Conservation (phyloP, 2,888 invertebrate genomes). For the Pollenia griseotomentosa region DNA sequence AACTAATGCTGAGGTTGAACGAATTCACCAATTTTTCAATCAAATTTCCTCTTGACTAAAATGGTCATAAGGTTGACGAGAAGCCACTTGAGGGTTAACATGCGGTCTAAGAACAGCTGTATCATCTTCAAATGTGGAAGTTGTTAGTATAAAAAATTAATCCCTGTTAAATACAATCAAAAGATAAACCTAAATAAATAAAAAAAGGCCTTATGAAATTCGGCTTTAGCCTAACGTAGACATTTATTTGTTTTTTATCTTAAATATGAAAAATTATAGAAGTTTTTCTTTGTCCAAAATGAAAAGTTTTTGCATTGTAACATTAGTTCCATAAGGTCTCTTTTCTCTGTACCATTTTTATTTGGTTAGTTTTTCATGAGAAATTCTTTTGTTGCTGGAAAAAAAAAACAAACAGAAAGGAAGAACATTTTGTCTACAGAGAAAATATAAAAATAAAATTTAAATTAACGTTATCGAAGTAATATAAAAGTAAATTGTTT, state of each 20-base stretch:
- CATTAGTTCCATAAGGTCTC: slow-evolving; percentile 44
- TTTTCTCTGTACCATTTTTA: slow-evolving; percentile 1
- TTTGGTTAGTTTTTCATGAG: background rate
- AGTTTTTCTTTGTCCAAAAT: slow-evolving; percentile 49
- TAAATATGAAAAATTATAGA: slow-evolving; percentile 44
- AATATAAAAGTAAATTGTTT: slow-evolving; percentile 57
- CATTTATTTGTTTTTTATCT: background rate
- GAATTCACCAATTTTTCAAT: no score
- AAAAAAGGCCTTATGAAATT: background rate
- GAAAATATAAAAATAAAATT: slow-evolving; percentile 9
- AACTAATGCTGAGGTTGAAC: no score
- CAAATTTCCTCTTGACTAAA: no score
- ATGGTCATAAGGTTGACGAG: no score
- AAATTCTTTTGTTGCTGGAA: slow-evolving; percentile 38
- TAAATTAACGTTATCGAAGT: slow-evolving; percentile 61
- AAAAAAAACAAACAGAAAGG: no score
- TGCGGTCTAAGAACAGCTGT: no score
- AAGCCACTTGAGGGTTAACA: no score
- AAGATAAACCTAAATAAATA: background rate
- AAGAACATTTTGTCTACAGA: slow-evolving; percentile 10
- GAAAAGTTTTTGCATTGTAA: slow-evolving; percentile 48
- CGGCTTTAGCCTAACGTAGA: slow-evolving; percentile 5
- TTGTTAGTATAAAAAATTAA: no score
- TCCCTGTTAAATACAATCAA: no score
- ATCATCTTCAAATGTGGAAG: no score